phyloP scores from a whole-genome alignment of 2,113 vertebrate genomes.

The Camelus bactrianus region DNA sequence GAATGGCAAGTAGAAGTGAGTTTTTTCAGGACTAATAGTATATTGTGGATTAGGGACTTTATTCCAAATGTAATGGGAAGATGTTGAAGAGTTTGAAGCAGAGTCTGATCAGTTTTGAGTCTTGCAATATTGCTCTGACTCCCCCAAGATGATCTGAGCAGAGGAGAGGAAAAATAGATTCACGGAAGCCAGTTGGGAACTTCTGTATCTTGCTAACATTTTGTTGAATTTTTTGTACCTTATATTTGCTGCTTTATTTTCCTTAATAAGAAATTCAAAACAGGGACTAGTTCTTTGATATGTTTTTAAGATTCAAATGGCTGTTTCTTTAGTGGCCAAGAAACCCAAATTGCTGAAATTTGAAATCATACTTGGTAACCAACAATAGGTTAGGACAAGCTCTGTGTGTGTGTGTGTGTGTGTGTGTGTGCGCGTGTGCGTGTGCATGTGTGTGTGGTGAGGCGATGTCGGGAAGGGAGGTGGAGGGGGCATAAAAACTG shows the following conservation, averaged over 20 bases:
- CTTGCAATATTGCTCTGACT: background rate
- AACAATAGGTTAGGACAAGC: background rate
- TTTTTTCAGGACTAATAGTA: background rate
- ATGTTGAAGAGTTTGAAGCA: background rate
- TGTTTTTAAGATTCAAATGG: background rate
- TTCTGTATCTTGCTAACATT: background rate
- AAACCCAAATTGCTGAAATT: background rate
- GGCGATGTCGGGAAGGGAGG: background rate
- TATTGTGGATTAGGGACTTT: background rate
- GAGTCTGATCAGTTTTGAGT: conserved; percentile 1
- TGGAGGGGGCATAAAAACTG: background rate
- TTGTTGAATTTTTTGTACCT: background rate
- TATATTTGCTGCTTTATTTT: conserved; percentile 13
- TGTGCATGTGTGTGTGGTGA: background rate
- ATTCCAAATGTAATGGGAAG: background rate
- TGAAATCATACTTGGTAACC: background rate
- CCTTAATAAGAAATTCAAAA: conserved; percentile 5
- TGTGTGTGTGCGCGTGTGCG: too few relatives aligned
- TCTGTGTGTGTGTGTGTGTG: background rate
- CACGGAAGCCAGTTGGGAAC: background rate
- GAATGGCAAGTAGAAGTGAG: background rate
- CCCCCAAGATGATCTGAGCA: background rate
- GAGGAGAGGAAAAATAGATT: background rate
- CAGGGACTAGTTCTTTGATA: background rate
- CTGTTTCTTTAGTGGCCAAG: background rate